Conservation (phyloP, 1,140 invertebrate genomes). For the Octopus bimaculoides region DNA sequence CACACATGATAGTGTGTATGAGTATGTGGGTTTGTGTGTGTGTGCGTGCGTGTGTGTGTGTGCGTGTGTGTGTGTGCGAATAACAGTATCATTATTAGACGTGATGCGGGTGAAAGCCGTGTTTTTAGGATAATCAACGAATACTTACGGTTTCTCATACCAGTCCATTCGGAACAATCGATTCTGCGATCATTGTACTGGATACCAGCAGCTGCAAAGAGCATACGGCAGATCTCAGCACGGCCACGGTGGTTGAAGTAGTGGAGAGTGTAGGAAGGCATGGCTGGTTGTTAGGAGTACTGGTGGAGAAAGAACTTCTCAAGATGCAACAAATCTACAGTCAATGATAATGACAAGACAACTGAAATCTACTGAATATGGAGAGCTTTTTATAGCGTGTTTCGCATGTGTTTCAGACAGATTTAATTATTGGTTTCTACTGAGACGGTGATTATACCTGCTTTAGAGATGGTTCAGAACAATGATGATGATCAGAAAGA, state of each 20-base stretch:
- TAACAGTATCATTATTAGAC: no score
- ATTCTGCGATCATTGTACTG: slow-evolving; percentile 34
- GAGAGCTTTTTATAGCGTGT: no score
- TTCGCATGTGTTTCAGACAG: no score
- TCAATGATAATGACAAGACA: no score
- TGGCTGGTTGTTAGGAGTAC: not conserved
- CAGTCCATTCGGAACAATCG: slow-evolving; percentile 27
- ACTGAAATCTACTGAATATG: no score
- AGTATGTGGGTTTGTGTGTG: not conserved
- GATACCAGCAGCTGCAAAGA: slow-evolving; percentile 33
- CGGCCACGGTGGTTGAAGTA: slow-evolving; percentile 37
- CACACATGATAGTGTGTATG: not conserved
- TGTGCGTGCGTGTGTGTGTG: not conserved
- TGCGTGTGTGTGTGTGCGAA: not conserved
- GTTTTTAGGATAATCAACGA: not conserved
- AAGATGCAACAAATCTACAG: no score
- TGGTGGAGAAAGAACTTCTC: no score
- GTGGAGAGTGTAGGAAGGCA: slow-evolving; percentile 14
- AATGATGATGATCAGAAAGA: no score
- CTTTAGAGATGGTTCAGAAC: no score
- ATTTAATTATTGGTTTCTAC: no score
- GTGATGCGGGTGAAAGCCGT: no score
- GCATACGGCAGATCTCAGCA: slow-evolving; percentile 32
- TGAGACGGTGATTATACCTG: no score
- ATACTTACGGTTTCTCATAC: slow-evolving; percentile 2